phyloP scores from a whole-genome alignment of 2,797 vertebrate genomes.

The Gymnoscopelus braueri region DNA sequence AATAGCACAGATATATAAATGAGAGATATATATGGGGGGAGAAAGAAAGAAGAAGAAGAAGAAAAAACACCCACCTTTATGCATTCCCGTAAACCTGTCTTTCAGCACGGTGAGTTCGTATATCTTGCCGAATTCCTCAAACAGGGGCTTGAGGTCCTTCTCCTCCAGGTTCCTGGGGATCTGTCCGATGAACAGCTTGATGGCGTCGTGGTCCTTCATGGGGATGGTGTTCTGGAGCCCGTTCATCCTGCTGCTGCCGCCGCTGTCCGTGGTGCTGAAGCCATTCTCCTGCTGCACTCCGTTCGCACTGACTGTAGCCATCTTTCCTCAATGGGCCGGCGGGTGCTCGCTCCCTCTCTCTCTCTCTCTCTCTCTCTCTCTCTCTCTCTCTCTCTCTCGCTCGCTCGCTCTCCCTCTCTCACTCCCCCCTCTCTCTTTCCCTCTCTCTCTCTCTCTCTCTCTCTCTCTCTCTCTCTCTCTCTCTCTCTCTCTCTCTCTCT shows the following conservation, averaged over 20 bases:
- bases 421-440: slow-evolving; percentile 35
- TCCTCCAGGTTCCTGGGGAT: slow-evolving; percentile 98
- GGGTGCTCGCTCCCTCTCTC: slow-evolving; percentile 76
- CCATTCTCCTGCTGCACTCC: slow-evolving; percentile 90
- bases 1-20: slow-evolving; percentile 36
- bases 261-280: slow-evolving; percentile 93
- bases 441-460: slow-evolving; percentile 57
- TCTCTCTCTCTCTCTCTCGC: slow-evolving; percentile 67
- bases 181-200: slow-evolving; percentile 99
- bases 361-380: slow-evolving; percentile 63
- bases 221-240: slow-evolving; percentile 92
- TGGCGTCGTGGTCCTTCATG: slow-evolving; percentile 99
- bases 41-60: slow-evolving; percentile 14
- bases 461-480: neutral
- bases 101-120: slow-evolving; percentile 99
- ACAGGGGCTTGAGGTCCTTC: slow-evolving; percentile 97
- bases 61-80: slow-evolving; percentile 90
- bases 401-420: slow-evolving; percentile 50
- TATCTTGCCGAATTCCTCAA: slow-evolving; percentile 99
- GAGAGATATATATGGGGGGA: neutral
- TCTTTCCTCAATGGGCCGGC: slow-evolving; percentile 87
- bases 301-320: slow-evolving; percentile 93
- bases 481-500: neutral
- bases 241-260: slow-evolving; percentile 89
- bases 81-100: slow-evolving; percentile 99